These are phyloP conservation scores for Neostethus bicornis DNA, from an alignment of 2,797 vertebrate species.

Conservation along the genomic window DNA sequence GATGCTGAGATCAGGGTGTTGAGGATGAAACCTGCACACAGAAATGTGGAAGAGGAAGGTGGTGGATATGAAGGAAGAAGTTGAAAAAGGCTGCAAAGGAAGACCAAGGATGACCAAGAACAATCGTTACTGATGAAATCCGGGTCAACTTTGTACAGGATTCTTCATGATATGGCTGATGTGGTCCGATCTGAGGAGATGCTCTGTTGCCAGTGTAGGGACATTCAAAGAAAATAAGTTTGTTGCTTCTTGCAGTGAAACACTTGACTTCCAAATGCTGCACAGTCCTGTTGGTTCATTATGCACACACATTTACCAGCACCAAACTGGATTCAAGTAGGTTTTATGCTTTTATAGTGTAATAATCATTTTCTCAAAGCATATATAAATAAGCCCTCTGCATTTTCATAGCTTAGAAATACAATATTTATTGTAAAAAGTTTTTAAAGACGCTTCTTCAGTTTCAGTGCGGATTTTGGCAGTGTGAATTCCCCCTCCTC, in stretches of 20 bases:
- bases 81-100: no score
- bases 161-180: neutral
- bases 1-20: constrained; percentile 1
- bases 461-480: no score
- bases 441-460: no score
- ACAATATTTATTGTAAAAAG: no score
- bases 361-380: no score
- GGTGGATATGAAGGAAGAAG: neutral
- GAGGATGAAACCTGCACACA: constrained; percentile 1
- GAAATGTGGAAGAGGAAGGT: neutral
- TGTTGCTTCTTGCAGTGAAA: neutral
- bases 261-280: neutral
- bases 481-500: no score
- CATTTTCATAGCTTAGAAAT: no score
- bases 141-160: neutral
- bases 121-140: neutral
- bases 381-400: no score
- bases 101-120: neutral
- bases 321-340: no score
- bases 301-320: no score
- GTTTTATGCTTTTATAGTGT: no score
- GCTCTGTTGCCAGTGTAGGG: neutral
- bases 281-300: no score
- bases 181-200: neutral
- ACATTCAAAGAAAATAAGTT: neutral